phyloP scores from a whole-genome alignment of 2,113 vertebrate species.

The Dendrocopos noguchii region DNA sequence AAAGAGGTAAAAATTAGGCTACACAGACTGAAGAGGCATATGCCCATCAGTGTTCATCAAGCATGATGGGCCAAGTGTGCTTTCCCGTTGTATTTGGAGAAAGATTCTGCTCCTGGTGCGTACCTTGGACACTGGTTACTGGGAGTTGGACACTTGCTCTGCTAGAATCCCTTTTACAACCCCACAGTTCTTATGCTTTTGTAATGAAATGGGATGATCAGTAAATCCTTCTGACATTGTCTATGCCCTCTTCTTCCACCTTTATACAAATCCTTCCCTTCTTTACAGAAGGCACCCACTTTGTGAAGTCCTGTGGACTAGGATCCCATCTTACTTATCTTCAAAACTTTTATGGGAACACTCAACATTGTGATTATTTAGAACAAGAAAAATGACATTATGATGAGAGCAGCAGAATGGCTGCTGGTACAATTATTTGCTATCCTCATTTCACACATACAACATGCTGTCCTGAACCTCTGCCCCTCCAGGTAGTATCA shows the following conservation, averaged over 20 bases:
- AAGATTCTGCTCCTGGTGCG: not conserved
- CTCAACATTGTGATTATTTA: constrained; percentile 5
- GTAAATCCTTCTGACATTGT: not conserved
- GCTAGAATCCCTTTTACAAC: not conserved
- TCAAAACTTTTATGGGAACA: constrained; percentile 3
- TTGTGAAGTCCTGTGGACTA: not conserved
- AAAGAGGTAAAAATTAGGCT: not conserved
- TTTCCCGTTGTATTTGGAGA: not conserved
- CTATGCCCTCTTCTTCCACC: not conserved
- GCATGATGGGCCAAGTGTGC: not conserved
- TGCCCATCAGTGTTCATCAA: not conserved
- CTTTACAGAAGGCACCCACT: not conserved
- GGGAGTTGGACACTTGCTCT: not conserved
- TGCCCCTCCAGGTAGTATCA: constrained; percentile 26
- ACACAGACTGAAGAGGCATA: not conserved
- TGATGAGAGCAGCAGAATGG: not conserved
- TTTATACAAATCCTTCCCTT: not conserved
- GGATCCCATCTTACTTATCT: not conserved
- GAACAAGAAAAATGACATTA: not conserved
- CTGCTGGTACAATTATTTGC: constrained; percentile 43
- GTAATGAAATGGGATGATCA: not conserved
- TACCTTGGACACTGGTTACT: not conserved
- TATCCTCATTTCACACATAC: constrained; percentile 24
- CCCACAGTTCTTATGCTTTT: not conserved
- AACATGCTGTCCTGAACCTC: not conserved